Percentiles rank a stretch among this genome's conserved stretches.
phyloP scores from a whole-genome alignment of 1,140 invertebrate genomes.

The Macrobrachium rosenbergii region DNA sequence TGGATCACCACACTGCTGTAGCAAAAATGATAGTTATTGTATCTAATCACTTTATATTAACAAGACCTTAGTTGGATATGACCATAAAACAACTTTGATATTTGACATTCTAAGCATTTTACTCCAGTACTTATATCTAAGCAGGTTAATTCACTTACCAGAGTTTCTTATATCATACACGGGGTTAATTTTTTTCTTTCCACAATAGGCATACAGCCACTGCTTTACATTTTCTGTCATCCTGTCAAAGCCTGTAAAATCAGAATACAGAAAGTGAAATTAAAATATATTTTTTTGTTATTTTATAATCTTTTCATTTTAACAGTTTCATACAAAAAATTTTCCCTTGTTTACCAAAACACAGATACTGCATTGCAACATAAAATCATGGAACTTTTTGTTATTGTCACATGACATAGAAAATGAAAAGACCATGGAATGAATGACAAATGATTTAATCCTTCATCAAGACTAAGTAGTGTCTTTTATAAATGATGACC shows the following conservation, averaged over 20 bases:
- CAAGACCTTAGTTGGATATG: background rate
- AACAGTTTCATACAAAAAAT: too few relatives aligned
- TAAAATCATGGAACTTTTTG: too few relatives aligned
- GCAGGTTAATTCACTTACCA: slow-evolving; percentile 26
- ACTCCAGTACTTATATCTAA: background rate
- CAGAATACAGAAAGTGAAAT: background rate
- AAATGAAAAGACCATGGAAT: too few relatives aligned
- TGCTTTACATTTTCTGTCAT: slow-evolving; percentile 75
- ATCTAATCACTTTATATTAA: background rate
- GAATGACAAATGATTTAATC: too few relatives aligned
- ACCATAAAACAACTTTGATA: background rate
- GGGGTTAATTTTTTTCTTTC: slow-evolving; percentile 83
- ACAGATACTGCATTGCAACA: too few relatives aligned
- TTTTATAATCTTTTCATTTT: background rate
- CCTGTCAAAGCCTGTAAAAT: slow-evolving; percentile 9
- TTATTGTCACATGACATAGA: too few relatives aligned
- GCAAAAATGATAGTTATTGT: too few relatives aligned
- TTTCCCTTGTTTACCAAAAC: too few relatives aligned
- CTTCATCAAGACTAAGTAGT: too few relatives aligned
- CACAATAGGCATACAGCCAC: slow-evolving; percentile 89
- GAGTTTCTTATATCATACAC: slow-evolving; percentile 85
- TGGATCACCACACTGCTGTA: too few relatives aligned
- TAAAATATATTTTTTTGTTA: background rate
- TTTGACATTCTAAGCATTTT: slow-evolving; percentile 10
- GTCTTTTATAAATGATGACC: too few relatives aligned